These are phyloP conservation scores for Enoplosus armatus DNA, from an alignment of 2,797 vertebrate species.

Conservation along the genomic window DNA sequence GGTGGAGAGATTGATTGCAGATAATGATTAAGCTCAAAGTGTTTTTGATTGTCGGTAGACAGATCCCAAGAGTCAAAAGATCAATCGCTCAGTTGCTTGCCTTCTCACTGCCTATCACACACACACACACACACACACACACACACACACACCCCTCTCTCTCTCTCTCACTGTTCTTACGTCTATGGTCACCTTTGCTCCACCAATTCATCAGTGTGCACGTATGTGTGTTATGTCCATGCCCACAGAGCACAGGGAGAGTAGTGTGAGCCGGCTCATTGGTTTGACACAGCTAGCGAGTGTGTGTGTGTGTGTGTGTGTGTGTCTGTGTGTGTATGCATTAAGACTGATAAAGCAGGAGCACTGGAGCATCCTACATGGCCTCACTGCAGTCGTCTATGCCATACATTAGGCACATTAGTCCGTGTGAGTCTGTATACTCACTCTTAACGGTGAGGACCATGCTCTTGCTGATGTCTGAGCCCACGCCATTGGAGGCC, in stretches of 20 bases:
- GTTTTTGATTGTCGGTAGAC: constrained; percentile 86
- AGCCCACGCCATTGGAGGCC: constrained; percentile 98
- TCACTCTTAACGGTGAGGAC: constrained; percentile 97
- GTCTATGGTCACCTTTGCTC: constrained; percentile 64
- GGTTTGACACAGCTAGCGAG: constrained; percentile 55
- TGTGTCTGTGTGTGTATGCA: constrained; percentile 25
- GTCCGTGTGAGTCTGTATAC: constrained; percentile 62
- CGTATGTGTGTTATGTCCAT: constrained; percentile 28
- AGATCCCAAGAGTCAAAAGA: constrained; percentile 80
- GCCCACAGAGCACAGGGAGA: constrained; percentile 28
- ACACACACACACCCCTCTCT: background rate
- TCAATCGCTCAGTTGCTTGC: constrained; percentile 73
- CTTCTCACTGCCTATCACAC: constrained; percentile 47
- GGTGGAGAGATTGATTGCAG: constrained; percentile 84
- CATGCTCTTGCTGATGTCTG: constrained; percentile 99
- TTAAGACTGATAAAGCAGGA: constrained; percentile 54
- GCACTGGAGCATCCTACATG: constrained; percentile 44
- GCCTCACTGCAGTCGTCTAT: constrained; percentile 30
- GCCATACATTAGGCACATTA: constrained; percentile 19
- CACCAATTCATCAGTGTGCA: constrained; percentile 41
- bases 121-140: constrained; percentile 9
- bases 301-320: constrained; percentile 27
- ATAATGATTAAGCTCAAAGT: constrained; percentile 89
- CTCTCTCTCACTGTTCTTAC: constrained; percentile 4
- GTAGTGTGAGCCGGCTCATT: constrained; percentile 56